Evolutionary conservation across 2,113 vertebrate species (phyloP).

Genomic region (Lampris megalopsis): DNA sequence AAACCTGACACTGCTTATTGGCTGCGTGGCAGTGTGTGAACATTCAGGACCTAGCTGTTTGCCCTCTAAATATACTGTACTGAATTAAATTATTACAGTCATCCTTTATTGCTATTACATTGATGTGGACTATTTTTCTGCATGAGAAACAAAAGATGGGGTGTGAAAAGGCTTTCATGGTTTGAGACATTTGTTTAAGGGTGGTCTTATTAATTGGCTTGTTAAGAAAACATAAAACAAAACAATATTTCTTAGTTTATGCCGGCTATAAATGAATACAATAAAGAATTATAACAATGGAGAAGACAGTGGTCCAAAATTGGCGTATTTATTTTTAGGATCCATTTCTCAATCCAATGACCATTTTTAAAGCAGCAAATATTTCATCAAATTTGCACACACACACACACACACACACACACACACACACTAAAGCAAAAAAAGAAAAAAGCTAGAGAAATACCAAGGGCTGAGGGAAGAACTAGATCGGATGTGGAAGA

Average conservation of each 20-base stretch:
- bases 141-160: slow-evolving; percentile 34
- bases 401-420: no score
- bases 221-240: background rate
- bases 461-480: no score
- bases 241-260: background rate
- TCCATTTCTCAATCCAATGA: slow-evolving; percentile 31
- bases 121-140: slow-evolving; percentile 33
- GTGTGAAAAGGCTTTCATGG: slow-evolving; percentile 15
- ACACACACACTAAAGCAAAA: no score
- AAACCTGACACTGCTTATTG: slow-evolving; percentile 79
- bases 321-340: background rate
- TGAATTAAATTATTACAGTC: slow-evolving; percentile 66
- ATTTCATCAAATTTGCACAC: slow-evolving; percentile 49
- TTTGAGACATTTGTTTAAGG: background rate
- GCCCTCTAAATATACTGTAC: slow-evolving; percentile 77
- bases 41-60: slow-evolving; percentile 75
- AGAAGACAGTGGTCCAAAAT: background rate
- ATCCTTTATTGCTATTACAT: slow-evolving; percentile 34
- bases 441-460: no score
- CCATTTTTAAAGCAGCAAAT: slow-evolving; percentile 42
- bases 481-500: no score
- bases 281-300: background rate
- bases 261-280: slow-evolving; percentile 11
- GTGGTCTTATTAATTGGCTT: background rate
- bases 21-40: slow-evolving; percentile 76